Evolutionary conservation across 2,797 vertebrate genomes (phyloP).

Genomic region (Acridotheres tristis): DNA sequence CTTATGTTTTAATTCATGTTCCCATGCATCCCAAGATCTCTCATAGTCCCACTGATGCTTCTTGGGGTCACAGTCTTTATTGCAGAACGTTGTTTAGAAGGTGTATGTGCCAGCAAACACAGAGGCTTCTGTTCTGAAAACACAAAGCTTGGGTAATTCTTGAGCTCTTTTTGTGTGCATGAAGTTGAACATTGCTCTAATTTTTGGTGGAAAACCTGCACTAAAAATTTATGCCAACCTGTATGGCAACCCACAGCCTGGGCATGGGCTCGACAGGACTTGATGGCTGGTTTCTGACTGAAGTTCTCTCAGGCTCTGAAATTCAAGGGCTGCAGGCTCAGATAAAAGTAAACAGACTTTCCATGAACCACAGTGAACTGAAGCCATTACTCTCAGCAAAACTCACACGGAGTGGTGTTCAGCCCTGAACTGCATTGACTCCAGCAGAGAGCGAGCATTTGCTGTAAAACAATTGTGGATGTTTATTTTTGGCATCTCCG

Average conservation of each 20-base stretch:
- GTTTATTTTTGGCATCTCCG: not conserved
- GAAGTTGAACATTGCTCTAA: not conserved
- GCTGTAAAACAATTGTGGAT: not conserved
- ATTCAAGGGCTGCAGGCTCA: not conserved
- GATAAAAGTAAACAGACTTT: conserved; percentile 47
- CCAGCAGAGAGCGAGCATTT: not conserved
- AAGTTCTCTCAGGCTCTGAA: conserved; percentile 2
- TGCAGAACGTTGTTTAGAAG: not conserved
- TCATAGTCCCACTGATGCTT: not conserved
- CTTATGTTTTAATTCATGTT: not conserved
- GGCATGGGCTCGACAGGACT: not conserved
- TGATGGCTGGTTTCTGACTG: not conserved
- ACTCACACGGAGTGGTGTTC: not conserved
- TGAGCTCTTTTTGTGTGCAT: not conserved
- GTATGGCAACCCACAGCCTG: not conserved
- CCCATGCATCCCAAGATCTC: not conserved
- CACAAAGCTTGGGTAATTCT: not conserved
- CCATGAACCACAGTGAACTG: conserved; percentile 46
- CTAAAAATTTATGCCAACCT: not conserved
- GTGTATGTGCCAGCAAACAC: not conserved
- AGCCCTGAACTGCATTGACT: conserved; percentile 49
- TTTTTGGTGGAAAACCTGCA: not conserved
- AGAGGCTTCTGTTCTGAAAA: not conserved
- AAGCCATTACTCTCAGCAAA: conserved; percentile 28
- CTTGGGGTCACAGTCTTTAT: not conserved